Conservation (phyloP, 2,797 vertebrate species). For the Anguilla obscura region DNA sequence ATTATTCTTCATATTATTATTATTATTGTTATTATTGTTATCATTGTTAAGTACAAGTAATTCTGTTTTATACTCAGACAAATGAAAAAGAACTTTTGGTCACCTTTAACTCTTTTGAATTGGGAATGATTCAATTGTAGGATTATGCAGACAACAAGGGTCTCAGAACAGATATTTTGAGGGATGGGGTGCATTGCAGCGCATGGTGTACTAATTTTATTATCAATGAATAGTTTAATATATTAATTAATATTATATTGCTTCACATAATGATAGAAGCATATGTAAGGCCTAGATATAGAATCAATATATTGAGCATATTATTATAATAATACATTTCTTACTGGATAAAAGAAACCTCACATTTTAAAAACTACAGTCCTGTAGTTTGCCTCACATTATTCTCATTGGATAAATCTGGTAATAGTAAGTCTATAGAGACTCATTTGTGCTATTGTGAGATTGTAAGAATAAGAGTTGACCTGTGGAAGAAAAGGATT, state of each 20-base stretch:
- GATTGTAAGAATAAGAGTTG: not conserved
- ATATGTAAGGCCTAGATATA: not conserved
- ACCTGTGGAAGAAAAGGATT: not conserved
- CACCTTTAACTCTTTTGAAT: conserved; percentile 17
- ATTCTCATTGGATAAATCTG: too few relatives aligned
- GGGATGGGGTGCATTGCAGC: not conserved
- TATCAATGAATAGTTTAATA: not conserved
- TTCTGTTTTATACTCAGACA: conserved; percentile 50
- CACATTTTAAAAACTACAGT: not conserved
- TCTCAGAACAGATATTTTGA: not conserved
- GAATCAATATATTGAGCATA: not conserved
- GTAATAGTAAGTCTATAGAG: not conserved
- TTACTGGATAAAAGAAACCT: conserved; percentile 14
- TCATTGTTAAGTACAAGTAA: conserved; percentile 59
- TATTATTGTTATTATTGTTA: conserved; percentile 70
- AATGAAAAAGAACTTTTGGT: conserved; percentile 22
- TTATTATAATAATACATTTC: not conserved
- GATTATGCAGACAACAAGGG: conserved; percentile 15
- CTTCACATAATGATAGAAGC: conserved; percentile 12
- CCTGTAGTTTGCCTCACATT: not conserved
- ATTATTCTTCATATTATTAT: conserved; percentile 68
- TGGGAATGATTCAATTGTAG: not conserved
- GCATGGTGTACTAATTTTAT: not conserved
- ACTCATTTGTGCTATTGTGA: not conserved
- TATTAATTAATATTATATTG: not conserved